Base-by-base conservation (phyloP, 1,140 invertebrate genomes). In the Lasaia peninsularis region DNA sequence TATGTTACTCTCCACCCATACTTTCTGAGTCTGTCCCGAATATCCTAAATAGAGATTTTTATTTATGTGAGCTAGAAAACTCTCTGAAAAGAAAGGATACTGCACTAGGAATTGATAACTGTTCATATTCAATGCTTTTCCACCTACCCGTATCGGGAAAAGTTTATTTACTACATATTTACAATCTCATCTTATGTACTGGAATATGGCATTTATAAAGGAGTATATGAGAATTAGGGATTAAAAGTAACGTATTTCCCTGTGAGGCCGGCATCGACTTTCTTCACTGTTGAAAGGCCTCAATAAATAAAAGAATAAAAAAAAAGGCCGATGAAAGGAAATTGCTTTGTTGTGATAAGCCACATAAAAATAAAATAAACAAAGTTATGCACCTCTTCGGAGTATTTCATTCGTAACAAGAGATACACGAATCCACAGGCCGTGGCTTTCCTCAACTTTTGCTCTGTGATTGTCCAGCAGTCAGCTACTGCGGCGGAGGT, bases 401-500 rank as follows among this genome's bases (percentile, higher is more conserved):
- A 71, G 76, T 71, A 87, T 55, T 71, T 75, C 32, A 63, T 44
- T 16, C 56, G 52, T 50, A 84, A 50, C 10, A 79, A n/a, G 24
- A 65, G 53, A 61, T 73, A 87, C 24, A 58, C 60, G 1, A 78
- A 1, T 0, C 52, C 56, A 48, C 68, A 83, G 7, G 78, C 21
- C 8, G 71, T 37, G 4, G 70, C 73, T 53, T 83, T 83, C 35
- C 76, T 83, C 12, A 87, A 21, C 66, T 88, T 86, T 34, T 80
- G 73, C 57, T 80, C 75, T 6, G 82, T 86, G 28, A 85, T 74
- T 14, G 75, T 58, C 60, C 79, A 72, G 51, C 71, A 83, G 50
- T 85, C 72, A 5, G 76, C 73, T 21, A 80, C 44, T 14, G 57
- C 50, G 32, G 69, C 81, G 1, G 76, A 65, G 0, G 56, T 54